phyloP scores from a whole-genome alignment of 2,797 vertebrate species.

The Danionella dracula region DNA sequence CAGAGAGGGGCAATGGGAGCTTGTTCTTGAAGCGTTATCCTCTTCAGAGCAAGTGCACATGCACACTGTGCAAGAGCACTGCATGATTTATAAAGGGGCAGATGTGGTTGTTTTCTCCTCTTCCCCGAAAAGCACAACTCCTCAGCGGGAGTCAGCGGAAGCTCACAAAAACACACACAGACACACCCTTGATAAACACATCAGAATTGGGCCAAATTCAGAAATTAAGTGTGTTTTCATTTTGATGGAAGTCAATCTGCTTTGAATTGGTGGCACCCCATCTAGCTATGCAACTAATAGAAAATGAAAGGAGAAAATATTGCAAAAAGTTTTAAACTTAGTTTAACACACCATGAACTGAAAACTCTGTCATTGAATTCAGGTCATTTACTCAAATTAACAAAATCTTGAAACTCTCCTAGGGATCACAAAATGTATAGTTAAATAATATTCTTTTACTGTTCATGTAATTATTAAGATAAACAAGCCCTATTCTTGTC shows the following conservation, averaged over 20 bases:
- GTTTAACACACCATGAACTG: no score
- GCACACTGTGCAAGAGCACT: conserved; percentile 52
- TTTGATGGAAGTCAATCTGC: not conserved
- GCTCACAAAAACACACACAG: not conserved
- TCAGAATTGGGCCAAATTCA: not conserved
- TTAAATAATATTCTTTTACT: no score
- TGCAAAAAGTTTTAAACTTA: no score
- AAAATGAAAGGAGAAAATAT: not conserved
- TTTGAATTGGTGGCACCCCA: not conserved
- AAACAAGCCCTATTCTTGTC: no score
- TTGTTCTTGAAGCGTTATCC: conserved; percentile 39
- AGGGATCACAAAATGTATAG: no score
- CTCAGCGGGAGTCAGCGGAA: conserved; percentile 13
- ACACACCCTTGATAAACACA: not conserved
- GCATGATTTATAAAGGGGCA: conserved; percentile 72
- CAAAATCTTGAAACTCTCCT: no score
- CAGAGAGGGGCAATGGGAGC: conserved; percentile 23
- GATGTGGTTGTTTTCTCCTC: conserved; percentile 69
- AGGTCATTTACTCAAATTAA: no score
- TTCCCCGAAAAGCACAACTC: conserved; percentile 34
- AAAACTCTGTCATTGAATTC: no score
- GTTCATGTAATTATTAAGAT: no score
- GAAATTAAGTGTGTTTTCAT: not conserved
- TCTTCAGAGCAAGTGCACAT: conserved; percentile 46
- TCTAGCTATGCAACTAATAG: not conserved